These are phyloP conservation scores for Morpho achilles DNA, from an alignment of 2,888 invertebrate species.

Conservation along the genomic window DNA sequence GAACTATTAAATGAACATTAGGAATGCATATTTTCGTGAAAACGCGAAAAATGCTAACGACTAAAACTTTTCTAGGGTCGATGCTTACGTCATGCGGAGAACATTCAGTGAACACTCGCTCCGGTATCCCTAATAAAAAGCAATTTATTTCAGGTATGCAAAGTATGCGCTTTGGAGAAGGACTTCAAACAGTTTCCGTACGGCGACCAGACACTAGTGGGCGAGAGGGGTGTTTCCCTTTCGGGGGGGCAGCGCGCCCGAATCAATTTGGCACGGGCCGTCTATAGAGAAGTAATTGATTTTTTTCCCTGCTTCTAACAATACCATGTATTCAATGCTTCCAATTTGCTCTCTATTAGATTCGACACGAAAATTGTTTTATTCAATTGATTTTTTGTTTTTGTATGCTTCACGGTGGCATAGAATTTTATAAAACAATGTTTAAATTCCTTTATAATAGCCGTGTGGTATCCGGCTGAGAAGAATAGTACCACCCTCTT, in stretches of 20 bases:
- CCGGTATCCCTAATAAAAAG: conserved; percentile 10
- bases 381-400: conserved; percentile 1
- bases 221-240: conserved; percentile 84
- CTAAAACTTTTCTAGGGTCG: not conserved
- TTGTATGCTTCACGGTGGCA: not conserved
- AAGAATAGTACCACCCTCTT: too few relatives aligned
- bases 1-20: not conserved
- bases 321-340: conserved; percentile 18
- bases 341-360: conserved; percentile 17
- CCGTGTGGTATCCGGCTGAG: too few relatives aligned
- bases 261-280: conserved; percentile 81
- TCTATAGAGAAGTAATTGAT: conserved; percentile 65
- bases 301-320: conserved; percentile 34
- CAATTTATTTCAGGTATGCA: conserved; percentile 51
- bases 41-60: not conserved
- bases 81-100: conserved; percentile 4
- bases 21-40: not conserved
- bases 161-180: conserved; percentile 74
- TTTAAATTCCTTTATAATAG: too few relatives aligned
- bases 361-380: conserved; percentile 5
- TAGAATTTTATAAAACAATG: too few relatives aligned
- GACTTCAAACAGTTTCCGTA: conserved; percentile 80
- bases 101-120: conserved; percentile 1
- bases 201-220: conserved; percentile 84
- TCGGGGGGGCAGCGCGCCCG: conserved; percentile 87